Evolutionary conservation across 2,797 vertebrate genomes (phyloP), one percentile per base, ranked within the genome.

Genomic region (Mergus octosetaceus): DNA sequence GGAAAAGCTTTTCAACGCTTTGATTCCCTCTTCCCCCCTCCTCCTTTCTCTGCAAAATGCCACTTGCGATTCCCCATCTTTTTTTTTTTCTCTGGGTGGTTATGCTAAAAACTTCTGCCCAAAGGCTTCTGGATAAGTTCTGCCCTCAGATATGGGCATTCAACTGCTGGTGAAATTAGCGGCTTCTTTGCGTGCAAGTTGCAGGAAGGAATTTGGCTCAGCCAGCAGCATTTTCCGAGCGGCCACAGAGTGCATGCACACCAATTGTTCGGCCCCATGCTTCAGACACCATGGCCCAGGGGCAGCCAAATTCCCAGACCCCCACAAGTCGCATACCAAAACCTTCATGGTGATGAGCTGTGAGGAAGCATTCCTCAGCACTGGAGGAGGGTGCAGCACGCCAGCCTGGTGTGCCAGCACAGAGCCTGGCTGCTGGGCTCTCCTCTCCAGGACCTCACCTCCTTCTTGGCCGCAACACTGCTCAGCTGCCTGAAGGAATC

Each of bases 141-240:
- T 72, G 21, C 61, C 81, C 54, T 94, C 78, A 77, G 81, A 89
- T 87, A 90, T 10, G 27, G 13, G 8, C 25, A 41, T 72, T 89
- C 61, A 91, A 53, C 68, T 79, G 51, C 78, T 2, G 13, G 58
- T 80, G 86, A 94, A 85, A 94, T 92, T 75, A 90, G 93, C 27
- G 76, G 78, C 24, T 71, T 47, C 17, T 51, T 93, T 85, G 69
- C 72, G 0, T 87, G 88, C 51, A 32, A 93, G 72, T n/a, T 32
- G 32, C n/a, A 85, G 28, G 86, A 80, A 85, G 36, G 75, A 96
- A 94, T 94, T 85, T 85, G 81, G 58, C 57, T 85, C 38, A n/a
- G 53, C 43, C 0, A 0, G 32, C 88, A 90, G 38, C 57, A 39
- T 90, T 89, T 92, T 93, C 84, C 11, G 1, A 85, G 57, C 0